Evolutionary conservation across 2,888 invertebrate genomes (phyloP).

Genomic region (Platycnemis pennipes): DNA sequence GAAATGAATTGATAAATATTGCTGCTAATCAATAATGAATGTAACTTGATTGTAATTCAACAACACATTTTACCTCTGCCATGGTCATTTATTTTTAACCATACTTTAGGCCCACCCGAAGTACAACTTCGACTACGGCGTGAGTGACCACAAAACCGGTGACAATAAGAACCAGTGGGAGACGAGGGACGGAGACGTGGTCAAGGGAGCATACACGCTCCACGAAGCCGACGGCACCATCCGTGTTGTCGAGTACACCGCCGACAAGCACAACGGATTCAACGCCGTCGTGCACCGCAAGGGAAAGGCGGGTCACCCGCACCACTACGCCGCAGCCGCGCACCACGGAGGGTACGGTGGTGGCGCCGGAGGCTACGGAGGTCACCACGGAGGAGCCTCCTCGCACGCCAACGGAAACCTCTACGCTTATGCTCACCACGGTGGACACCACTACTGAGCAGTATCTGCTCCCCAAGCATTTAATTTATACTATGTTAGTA

Average conservation of each 20-base stretch:
- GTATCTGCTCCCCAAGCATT: too few relatives aligned
- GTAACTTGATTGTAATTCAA: too few relatives aligned
- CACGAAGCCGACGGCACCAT: conserved; percentile 85
- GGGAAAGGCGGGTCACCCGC: conserved; percentile 76
- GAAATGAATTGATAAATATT: too few relatives aligned
- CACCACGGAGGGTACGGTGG: conserved; percentile 6
- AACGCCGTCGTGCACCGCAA: conserved; percentile 82
- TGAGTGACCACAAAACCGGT: conserved; percentile 87
- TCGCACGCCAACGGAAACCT: conserved; percentile 37
- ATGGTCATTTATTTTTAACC: too few relatives aligned
- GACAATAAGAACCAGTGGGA: conserved; percentile 87
- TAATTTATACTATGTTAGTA: too few relatives aligned
- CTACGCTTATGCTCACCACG: conserved; percentile 28
- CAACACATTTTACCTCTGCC: too few relatives aligned
- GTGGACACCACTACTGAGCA: conserved; percentile 5
- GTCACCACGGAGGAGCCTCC: conserved; percentile 12
- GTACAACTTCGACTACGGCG: conserved; percentile 86
- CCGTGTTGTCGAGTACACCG: conserved; percentile 83
- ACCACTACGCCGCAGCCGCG: too few relatives aligned
- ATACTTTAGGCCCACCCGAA: conserved; percentile 77
- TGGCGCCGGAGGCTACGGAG: neutral
- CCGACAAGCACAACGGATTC: conserved; percentile 80
- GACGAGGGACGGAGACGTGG: conserved; percentile 86
- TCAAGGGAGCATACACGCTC: conserved; percentile 85
- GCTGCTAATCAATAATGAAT: too few relatives aligned